These are phyloP conservation scores for Lutraria lutraria DNA, from an alignment of 2,888 invertebrate species.

Conservation along the genomic window DNA sequence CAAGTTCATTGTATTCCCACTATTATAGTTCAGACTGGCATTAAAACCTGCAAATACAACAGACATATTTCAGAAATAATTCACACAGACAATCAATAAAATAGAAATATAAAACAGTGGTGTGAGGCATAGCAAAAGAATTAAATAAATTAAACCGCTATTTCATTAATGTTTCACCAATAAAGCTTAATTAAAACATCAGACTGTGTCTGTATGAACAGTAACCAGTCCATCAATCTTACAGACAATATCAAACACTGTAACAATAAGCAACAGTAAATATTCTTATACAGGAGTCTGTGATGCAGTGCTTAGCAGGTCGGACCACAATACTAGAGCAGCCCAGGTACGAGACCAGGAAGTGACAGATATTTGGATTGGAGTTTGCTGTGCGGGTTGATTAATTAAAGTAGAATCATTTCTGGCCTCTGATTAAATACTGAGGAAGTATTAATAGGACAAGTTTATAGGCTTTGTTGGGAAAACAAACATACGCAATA, in stretches of 20 bases:
- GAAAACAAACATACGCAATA: too few species aligned
- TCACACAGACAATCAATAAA: slow-evolving; percentile 15
- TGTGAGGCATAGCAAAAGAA: neutral
- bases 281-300: neutral
- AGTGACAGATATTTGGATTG: too few species aligned
- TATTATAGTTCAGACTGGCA: neutral
- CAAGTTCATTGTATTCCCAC: neutral
- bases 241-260: neutral
- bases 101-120: neutral
- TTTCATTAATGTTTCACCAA: slow-evolving; percentile 19
- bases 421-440: too few species aligned
- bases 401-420: too few species aligned
- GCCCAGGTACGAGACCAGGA: too few species aligned
- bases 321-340: too few species aligned
- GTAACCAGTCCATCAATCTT: neutral
- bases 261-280: neutral
- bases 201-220: neutral
- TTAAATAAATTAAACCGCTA: slow-evolving; percentile 4
- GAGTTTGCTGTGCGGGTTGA: too few species aligned
- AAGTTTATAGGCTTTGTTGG: too few species aligned
- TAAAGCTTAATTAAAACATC: slow-evolving; percentile 11
- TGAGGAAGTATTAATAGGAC: too few species aligned
- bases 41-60: slow-evolving; percentile 19
- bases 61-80: neutral
- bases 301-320: too few species aligned